phyloP scores from a whole-genome alignment of 2,888 invertebrate species.

The Shargacucullia verbasci region DNA sequence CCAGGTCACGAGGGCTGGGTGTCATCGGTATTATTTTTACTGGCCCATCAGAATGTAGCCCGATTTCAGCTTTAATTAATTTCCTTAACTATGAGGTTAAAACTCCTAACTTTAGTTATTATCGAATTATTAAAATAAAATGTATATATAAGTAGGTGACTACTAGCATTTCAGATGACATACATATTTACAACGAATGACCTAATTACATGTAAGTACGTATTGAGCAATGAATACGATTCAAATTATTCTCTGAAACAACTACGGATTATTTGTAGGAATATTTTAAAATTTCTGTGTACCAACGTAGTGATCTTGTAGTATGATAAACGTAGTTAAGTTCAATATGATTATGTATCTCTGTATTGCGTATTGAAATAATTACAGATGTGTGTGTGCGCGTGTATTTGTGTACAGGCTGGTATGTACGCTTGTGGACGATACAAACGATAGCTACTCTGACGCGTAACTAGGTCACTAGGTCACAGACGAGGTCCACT shows the following conservation, averaged over 20 bases:
- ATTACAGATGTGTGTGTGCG: slow-evolving; percentile 30
- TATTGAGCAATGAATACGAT: neutral
- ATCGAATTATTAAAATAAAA: slow-evolving; percentile 11
- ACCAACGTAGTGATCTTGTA: neutral
- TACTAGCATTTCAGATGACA: neutral
- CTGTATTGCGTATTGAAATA: slow-evolving; percentile 38
- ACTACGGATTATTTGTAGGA: too few relatives aligned
- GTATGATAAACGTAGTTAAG: slow-evolving; percentile 38
- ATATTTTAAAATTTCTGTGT: neutral
- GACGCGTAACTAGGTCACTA: slow-evolving; percentile 90
- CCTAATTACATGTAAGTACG: slow-evolving; percentile 3
- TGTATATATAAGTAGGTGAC: neutral
- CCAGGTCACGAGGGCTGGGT: slow-evolving; percentile 77
- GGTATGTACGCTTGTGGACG: slow-evolving; percentile 64
- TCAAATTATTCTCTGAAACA: neutral
- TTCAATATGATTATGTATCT: slow-evolving; percentile 28
- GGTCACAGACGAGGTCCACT: slow-evolving; percentile 90
- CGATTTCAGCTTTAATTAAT: slow-evolving; percentile 57
- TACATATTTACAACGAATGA: slow-evolving; percentile 4
- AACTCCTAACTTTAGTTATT: neutral
- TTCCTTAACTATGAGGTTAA: slow-evolving; percentile 12
- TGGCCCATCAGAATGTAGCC: slow-evolving; percentile 66
- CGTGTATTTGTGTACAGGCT: slow-evolving; percentile 58
- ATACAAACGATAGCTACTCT: slow-evolving; percentile 77
- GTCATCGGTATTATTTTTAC: slow-evolving; percentile 81